Conservation (phyloP, 2,113 vertebrate genomes). For the Albula goreensis region DNA sequence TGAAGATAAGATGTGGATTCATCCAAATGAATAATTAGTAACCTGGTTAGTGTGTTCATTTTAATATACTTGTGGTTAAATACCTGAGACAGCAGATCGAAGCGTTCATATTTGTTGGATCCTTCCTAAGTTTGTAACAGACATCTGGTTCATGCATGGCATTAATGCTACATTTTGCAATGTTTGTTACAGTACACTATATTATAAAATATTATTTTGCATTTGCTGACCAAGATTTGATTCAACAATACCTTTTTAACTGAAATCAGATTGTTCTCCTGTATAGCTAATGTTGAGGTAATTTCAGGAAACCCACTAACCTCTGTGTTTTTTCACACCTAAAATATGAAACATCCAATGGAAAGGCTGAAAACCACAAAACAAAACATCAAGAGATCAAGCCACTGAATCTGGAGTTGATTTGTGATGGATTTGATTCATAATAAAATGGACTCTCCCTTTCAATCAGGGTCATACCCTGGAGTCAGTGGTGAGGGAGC, state of each 20-base stretch:
- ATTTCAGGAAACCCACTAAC: not conserved
- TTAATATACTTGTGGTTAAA: not conserved
- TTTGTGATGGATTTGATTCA: no score
- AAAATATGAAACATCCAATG: not conserved
- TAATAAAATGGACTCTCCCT: no score
- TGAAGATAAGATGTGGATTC: not conserved
- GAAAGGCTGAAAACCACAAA: no score
- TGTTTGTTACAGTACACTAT: not conserved
- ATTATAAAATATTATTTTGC: not conserved
- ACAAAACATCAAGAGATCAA: no score
- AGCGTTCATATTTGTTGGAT: not conserved
- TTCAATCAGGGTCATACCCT: no score
- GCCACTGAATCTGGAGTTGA: no score
- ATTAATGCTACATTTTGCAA: no score
- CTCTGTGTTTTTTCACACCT: not conserved
- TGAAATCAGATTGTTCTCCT: not conserved
- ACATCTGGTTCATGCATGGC: not conserved
- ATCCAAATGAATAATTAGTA: slow-evolving; percentile 18
- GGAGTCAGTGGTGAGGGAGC: no score
- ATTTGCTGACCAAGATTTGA: not conserved
- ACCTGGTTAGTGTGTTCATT: not conserved
- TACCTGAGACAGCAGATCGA: not conserved
- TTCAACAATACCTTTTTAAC: not conserved
- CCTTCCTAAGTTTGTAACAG: not conserved
- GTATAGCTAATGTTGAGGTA: not conserved